Percentiles rank a stretch among this genome's conserved stretches.
Evolutionary conservation across 2,113 vertebrate genomes (phyloP).

Genomic region (Stomatorhinus ivindoensis): DNA sequence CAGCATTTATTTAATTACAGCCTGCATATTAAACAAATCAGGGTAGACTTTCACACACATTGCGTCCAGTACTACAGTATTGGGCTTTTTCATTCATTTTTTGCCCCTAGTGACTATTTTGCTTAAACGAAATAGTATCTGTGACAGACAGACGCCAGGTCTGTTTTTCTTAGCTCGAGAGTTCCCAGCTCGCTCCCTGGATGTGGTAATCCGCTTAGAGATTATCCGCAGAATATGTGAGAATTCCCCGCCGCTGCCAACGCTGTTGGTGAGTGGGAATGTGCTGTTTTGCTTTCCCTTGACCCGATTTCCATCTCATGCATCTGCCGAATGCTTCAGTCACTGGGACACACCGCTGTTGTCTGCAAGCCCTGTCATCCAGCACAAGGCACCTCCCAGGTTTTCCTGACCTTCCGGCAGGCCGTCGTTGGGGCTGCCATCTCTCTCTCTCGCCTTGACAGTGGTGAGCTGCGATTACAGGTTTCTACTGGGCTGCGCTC

Average conservation of each 20-base stretch:
- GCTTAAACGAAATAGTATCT: not conserved
- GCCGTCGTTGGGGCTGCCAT: not conserved
- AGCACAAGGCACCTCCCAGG: not conserved
- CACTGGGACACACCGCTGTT: not conserved
- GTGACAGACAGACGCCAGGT: not conserved
- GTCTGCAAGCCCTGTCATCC: not conserved
- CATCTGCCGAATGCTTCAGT: not conserved
- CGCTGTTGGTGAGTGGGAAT: not conserved
- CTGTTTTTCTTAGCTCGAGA: not conserved
- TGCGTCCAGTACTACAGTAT: not conserved
- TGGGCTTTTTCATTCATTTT: not conserved
- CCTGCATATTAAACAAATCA: not conserved
- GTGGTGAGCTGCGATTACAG: slow-evolving; percentile 29
- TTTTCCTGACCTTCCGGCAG: not conserved
- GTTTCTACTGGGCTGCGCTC: slow-evolving; percentile 33
- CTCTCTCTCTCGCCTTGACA: slow-evolving; percentile 10
- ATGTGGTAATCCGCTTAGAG: slow-evolving; percentile 14
- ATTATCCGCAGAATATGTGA: not conserved
- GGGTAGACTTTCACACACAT: not conserved
- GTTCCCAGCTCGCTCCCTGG: not conserved
- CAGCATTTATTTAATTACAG: not conserved
- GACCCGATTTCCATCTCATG: not conserved
- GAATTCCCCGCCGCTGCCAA: not conserved
- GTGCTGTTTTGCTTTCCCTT: not conserved
- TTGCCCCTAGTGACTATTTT: not conserved